phyloP scores from a whole-genome alignment of 2,113 vertebrate genomes.

The Oryzias javanicus region DNA sequence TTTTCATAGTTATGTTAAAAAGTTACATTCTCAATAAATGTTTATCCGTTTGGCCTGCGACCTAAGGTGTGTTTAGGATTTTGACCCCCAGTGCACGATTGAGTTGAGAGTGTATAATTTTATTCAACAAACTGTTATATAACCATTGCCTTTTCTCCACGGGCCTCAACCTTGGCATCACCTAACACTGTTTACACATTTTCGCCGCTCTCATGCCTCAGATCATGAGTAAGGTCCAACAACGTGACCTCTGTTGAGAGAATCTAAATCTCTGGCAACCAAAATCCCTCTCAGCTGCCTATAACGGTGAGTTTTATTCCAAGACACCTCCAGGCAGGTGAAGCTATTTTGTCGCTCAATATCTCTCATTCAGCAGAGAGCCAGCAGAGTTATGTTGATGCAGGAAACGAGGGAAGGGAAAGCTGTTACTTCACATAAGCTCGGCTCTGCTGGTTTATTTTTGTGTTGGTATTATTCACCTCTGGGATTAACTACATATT shows the following conservation, averaged over 20 bases:
- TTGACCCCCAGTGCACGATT: no score
- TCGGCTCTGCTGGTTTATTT: conserved; percentile 24
- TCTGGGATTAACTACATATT: conserved; percentile 37
- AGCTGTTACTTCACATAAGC: neutral
- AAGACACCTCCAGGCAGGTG: conserved; percentile 8
- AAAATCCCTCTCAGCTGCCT: conserved; percentile 51
- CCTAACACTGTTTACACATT: conserved; percentile 25
- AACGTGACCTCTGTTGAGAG: conserved; percentile 61
- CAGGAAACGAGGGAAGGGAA: neutral
- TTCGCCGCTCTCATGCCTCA: conserved; percentile 28
- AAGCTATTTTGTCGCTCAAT: neutral
- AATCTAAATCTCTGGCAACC: conserved; percentile 34
- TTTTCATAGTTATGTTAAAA: no score
- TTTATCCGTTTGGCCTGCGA: no score
- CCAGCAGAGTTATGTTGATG: conserved; percentile 1
- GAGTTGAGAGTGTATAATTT: no score
- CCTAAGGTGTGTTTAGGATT: no score
- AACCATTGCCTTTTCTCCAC: conserved; percentile 24
- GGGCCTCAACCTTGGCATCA: conserved; percentile 26
- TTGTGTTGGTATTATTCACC: conserved; percentile 15
- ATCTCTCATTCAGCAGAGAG: neutral
- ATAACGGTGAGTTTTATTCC: conserved; percentile 26
- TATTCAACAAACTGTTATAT: no score
- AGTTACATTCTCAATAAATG: no score
- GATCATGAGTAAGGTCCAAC: conserved; percentile 21